Evolutionary conservation across 2,888 invertebrate species (phyloP).

Genomic region (Taphrorychus bicolor): DNA sequence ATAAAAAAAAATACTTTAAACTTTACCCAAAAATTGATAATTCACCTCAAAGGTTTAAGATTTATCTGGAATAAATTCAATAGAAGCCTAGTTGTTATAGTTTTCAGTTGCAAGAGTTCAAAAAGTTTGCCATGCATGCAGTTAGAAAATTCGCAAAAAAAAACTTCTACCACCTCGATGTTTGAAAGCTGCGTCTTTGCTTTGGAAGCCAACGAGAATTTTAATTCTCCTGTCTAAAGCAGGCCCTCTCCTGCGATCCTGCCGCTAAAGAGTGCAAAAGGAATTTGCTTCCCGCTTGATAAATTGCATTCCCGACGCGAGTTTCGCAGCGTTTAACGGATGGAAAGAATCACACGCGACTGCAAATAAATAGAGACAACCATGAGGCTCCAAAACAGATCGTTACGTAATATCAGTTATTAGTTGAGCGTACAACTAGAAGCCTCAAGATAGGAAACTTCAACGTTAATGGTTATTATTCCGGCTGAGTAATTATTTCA

Average conservation of each 20-base stretch:
- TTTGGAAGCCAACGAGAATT: not conserved
- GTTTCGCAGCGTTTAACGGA: not conserved
- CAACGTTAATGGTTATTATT: not conserved
- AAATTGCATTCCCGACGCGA: slow-evolving; percentile 14
- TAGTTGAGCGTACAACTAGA: not conserved
- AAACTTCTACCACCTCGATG: not conserved
- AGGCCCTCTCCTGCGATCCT: not conserved
- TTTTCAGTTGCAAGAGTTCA: too few relatives aligned
- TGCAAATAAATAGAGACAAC: not conserved
- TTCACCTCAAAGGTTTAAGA: too few relatives aligned
- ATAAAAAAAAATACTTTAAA: too few relatives aligned
- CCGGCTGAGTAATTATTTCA: not conserved
- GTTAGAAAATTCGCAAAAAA: not conserved
- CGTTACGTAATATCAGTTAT: not conserved
- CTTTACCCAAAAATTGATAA: too few relatives aligned
- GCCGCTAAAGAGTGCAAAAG: slow-evolving; percentile 1
- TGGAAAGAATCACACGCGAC: not conserved
- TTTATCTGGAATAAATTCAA: too few relatives aligned
- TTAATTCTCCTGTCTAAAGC: slow-evolving; percentile 6
- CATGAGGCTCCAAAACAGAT: not conserved
- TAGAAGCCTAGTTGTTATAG: too few relatives aligned
- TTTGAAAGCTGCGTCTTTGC: not conserved
- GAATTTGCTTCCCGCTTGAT: slow-evolving; percentile 9
- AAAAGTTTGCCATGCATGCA: too few relatives aligned
- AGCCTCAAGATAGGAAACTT: not conserved